phyloP scores from a whole-genome alignment of 2,888 invertebrate genomes.

The Netelia inedita region DNA sequence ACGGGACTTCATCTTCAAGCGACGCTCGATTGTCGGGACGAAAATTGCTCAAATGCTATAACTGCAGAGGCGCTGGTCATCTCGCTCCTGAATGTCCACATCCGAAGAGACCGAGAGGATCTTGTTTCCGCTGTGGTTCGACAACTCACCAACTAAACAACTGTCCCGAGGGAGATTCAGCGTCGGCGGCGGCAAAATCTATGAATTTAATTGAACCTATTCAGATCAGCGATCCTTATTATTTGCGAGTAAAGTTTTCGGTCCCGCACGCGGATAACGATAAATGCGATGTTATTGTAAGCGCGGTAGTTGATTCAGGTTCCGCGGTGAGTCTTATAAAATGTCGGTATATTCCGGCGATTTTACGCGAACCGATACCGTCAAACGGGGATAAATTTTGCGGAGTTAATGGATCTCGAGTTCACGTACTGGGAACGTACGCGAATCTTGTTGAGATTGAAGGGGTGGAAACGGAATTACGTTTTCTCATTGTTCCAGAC shows the following conservation, averaged over 20 bases:
- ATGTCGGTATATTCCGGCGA: slow-evolving; percentile 25
- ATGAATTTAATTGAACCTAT: slow-evolving; percentile 50
- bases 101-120: slow-evolving; percentile 8
- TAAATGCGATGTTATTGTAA: slow-evolving; percentile 40
- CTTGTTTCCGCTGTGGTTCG: slow-evolving; percentile 2
- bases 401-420: slow-evolving; percentile 47
- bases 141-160: background rate
- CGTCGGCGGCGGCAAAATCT: slow-evolving; percentile 28
- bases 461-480: slow-evolving; percentile 53
- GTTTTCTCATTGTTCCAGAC: slow-evolving; percentile 6
- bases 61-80: background rate
- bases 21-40: background rate
- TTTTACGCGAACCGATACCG: slow-evolving; percentile 44
- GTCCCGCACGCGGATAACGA: slow-evolving; percentile 10
- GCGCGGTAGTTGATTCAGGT: slow-evolving; percentile 54
- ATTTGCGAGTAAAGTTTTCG: slow-evolving; percentile 41
- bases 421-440: slow-evolving; percentile 43
- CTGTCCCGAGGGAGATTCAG: slow-evolving; percentile 22
- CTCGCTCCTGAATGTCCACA: background rate
- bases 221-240: slow-evolving; percentile 40
- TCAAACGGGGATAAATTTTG: slow-evolving; percentile 48
- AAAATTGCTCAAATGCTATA: slow-evolving; percentile 10
- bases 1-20: background rate
- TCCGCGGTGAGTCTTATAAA: slow-evolving; percentile 55
- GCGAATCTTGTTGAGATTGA: slow-evolving; percentile 27